Evolutionary conservation across 1,140 invertebrate species (phyloP).

Genomic region (Meteorus sp.): DNA sequence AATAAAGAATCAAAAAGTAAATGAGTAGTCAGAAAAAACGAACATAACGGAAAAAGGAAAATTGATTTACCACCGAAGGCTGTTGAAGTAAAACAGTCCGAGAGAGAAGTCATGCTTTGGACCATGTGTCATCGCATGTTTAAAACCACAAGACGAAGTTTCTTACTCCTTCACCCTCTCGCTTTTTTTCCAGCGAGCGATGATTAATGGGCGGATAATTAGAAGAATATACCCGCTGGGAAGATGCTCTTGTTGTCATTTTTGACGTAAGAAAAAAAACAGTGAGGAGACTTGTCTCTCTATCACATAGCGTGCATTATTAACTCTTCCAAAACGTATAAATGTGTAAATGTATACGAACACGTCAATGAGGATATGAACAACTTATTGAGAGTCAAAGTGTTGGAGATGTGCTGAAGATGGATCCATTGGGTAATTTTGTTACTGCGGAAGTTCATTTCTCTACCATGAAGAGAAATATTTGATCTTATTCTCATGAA

Average conservation of each 20-base stretch:
- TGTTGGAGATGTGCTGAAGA: too few species aligned
- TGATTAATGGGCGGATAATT: constrained; percentile 32
- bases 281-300: constrained; percentile 15
- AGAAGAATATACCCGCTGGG: constrained; percentile 27
- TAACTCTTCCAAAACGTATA: constrained; percentile 13
- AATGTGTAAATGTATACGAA: constrained; percentile 16
- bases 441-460: too few species aligned
- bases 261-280: constrained; percentile 20
- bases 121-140: constrained; percentile 21
- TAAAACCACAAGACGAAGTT: constrained; percentile 7
- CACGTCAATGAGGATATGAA: too few species aligned
- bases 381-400: too few species aligned
- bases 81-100: background rate
- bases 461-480: too few species aligned
- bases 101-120: background rate
- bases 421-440: too few species aligned
- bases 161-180: constrained; percentile 5
- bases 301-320: background rate
- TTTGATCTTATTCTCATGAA: too few species aligned
- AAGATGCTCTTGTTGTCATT: constrained; percentile 13
- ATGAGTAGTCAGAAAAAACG: background rate
- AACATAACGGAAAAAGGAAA: background rate
- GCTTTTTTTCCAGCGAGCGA: too few species aligned
- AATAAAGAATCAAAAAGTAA: background rate
- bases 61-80: background rate